Percentiles rank a stretch among this genome's conserved stretches.
phyloP scores from a whole-genome alignment of 2,113 vertebrate species.

The Columba livia region DNA sequence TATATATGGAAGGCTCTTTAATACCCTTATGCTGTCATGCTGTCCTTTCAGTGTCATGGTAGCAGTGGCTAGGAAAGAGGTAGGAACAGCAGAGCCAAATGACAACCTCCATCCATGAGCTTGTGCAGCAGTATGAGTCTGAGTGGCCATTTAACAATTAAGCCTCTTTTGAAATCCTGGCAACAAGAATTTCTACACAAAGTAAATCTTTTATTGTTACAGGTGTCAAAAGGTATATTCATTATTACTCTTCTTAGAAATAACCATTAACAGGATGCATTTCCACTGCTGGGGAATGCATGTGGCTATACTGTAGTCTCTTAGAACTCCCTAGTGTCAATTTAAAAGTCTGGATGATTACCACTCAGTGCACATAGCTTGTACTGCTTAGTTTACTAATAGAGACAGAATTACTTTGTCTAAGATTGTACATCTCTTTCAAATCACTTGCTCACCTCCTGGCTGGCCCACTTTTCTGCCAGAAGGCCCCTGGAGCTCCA shows the following conservation, averaged over 20 bases:
- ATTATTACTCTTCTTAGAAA: neutral
- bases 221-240: neutral
- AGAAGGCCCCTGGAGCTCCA: neutral
- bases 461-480: neutral
- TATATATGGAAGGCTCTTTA: neutral
- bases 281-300: neutral
- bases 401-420: neutral
- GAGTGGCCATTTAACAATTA: neutral
- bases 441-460: neutral
- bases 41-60: neutral
- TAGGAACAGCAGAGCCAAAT: neutral
- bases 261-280: neutral
- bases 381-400: neutral
- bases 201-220: neutral
- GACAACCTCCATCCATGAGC: neutral
- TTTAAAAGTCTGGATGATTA: accelerated
- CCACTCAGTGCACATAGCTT: neutral
- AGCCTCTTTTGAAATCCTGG: neutral
- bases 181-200: neutral
- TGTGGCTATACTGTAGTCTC: neutral
- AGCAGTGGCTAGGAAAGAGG: neutral
- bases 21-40: neutral
- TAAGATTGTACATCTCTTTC: neutral
- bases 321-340: neutral
- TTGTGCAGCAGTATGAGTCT: neutral